These are phyloP conservation scores for Ctena decussata DNA, from an alignment of 2,888 invertebrate genomes.

Conservation along the genomic window DNA sequence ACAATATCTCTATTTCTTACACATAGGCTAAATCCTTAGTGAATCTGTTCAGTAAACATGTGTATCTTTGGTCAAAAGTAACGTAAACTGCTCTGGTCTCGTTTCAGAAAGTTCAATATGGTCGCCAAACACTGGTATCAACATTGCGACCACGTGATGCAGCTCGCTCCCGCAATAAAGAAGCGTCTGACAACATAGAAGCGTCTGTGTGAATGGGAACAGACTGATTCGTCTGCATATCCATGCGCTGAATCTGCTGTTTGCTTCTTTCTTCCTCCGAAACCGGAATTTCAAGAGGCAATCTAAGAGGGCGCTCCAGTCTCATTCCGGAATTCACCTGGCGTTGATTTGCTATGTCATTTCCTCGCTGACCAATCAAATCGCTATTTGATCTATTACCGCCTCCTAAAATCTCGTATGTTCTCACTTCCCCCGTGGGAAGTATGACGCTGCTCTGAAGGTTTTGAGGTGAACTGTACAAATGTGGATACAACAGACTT, in stretches of 20 bases:
- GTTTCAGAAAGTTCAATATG: conserved; percentile 68
- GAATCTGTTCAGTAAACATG: too few relatives aligned
- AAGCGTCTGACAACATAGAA: conserved; percentile 55
- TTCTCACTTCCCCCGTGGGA: conserved; percentile 76
- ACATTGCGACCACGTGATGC: conserved; percentile 34
- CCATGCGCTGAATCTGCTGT: conserved; percentile 57
- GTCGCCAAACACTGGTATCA: conserved; percentile 77
- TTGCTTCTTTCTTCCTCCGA: conserved; percentile 53
- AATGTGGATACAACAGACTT: conserved; percentile 85
- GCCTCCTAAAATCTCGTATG: conserved; percentile 75
- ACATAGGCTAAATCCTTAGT: not conserved
- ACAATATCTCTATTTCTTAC: not conserved
- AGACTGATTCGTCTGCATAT: conserved; percentile 63
- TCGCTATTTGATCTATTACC: conserved; percentile 23
- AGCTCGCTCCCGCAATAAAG: conserved; percentile 56
- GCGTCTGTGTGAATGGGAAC: conserved; percentile 55
- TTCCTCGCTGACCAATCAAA: conserved; percentile 37
- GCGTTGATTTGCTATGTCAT: conserved; percentile 58
- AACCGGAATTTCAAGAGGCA: conserved; percentile 58
- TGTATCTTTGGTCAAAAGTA: not conserved
- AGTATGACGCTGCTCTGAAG: conserved; percentile 77
- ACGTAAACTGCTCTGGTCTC: not conserved
- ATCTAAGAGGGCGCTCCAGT: conserved; percentile 63
- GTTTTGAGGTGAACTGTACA: conserved; percentile 81
- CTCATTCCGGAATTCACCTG: conserved; percentile 60